A percentile compares a stretch with the other conserved stretches of the same genome.
Conservation (phyloP, 2,797 vertebrate genomes). For the Denticeps clupeoides region DNA sequence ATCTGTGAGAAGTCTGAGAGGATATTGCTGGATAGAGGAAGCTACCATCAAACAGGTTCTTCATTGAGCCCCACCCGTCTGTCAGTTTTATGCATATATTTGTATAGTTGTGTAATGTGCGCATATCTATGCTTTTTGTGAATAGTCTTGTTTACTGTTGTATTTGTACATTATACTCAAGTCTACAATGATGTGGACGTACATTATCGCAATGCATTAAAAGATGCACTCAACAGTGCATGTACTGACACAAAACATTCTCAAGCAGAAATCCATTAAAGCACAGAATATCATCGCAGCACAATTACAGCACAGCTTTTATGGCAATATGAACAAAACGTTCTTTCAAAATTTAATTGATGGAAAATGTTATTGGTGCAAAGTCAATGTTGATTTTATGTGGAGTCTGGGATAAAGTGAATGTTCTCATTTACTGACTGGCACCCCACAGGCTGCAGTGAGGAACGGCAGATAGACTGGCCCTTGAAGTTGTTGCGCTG, state of each 20-base stretch:
- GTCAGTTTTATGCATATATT: no score
- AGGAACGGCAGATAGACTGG: background rate
- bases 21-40: no score
- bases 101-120: no score
- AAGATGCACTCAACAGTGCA: no score
- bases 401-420: constrained; percentile 6
- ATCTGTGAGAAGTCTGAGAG: no score
- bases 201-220: no score
- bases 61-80: no score
- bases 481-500: constrained; percentile 9
- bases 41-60: no score
- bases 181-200: no score
- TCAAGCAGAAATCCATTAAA: background rate
- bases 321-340: constrained; percentile 11
- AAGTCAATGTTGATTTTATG: constrained; percentile 8
- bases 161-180: no score
- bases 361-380: constrained; percentile 11
- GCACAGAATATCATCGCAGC: background rate
- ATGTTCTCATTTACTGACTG: background rate
- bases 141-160: no score
- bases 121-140: no score
- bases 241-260: constrained; percentile 1
- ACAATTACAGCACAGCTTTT: constrained; percentile 6
- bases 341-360: constrained; percentile 12
- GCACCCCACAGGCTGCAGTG: constrained; percentile 1